Conservation (phyloP, 2,888 invertebrate genomes). For the Crioceris asparagi region DNA sequence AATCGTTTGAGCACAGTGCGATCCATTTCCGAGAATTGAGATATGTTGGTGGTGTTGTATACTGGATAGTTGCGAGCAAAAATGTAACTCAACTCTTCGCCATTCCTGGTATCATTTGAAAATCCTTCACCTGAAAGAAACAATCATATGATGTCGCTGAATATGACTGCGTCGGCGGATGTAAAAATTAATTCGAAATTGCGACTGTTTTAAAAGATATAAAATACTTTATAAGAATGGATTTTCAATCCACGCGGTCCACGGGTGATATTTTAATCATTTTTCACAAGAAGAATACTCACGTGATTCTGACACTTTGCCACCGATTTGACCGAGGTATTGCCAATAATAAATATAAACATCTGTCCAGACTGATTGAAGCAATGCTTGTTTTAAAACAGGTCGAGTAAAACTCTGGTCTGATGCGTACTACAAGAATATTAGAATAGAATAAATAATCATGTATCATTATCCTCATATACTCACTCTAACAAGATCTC, state of each 20-base stretch:
- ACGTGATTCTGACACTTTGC: conserved; percentile 20
- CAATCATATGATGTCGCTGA: not conserved
- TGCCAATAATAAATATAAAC: conserved; percentile 24
- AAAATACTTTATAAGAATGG: too few relatives aligned
- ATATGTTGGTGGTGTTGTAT: conserved; percentile 18
- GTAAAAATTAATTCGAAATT: too few relatives aligned
- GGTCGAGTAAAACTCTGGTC: conserved; percentile 20
- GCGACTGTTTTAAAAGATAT: too few relatives aligned
- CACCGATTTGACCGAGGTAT: too few relatives aligned
- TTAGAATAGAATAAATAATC: too few relatives aligned
- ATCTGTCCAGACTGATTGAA: conserved; percentile 17
- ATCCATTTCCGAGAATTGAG: conserved; percentile 18
- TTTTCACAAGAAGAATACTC: too few relatives aligned
- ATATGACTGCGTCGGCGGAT: too few relatives aligned
- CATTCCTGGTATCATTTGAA: conserved; percentile 18
- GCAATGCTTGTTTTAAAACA: conserved; percentile 19
- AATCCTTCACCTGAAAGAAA: conserved; percentile 13
- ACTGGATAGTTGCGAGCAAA: conserved; percentile 16
- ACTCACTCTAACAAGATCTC: too few relatives aligned
- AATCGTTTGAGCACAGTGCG: conserved; percentile 17
- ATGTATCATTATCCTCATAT: too few relatives aligned
- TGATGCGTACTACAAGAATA: conserved; percentile 20
- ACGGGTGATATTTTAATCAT: too few relatives aligned
- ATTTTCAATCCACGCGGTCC: too few relatives aligned
- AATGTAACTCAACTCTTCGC: conserved; percentile 19